phyloP scores from a whole-genome alignment of 2,888 invertebrate species.

The Oscheius sp. region DNA sequence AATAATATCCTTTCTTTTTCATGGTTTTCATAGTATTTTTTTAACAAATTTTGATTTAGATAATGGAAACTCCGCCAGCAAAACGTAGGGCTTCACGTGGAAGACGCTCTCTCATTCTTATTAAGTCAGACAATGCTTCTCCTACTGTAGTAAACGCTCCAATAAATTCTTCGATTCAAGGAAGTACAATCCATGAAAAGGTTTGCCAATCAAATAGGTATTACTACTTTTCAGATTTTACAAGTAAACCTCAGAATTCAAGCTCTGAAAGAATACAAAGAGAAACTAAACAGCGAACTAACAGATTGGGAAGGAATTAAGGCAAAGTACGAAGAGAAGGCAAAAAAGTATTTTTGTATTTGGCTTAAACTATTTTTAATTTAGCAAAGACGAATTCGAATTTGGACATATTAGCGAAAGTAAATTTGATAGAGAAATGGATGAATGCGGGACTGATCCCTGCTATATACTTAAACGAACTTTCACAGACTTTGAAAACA shows the following conservation, averaged over 20 bases:
- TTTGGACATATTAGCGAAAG: background rate
- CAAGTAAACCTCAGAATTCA: background rate
- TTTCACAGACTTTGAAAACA: slow-evolving; percentile 2
- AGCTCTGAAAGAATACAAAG: background rate
- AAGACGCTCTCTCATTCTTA: background rate
- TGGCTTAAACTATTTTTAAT: background rate
- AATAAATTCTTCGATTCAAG: background rate
- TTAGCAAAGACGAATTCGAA: background rate
- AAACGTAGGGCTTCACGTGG: slow-evolving; percentile 5
- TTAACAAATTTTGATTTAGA: background rate
- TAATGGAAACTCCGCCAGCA: background rate
- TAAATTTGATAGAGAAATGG: background rate
- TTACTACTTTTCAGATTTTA: background rate
- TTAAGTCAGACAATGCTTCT: background rate
- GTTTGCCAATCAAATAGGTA: too few species aligned
- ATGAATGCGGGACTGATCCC: background rate
- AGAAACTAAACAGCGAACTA: background rate
- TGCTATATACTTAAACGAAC: background rate
- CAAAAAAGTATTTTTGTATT: background rate
- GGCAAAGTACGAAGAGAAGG: background rate
- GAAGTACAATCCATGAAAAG: background rate
- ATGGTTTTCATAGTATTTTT: background rate
- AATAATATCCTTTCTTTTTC: too few species aligned
- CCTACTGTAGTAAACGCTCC: slow-evolving; percentile 5
- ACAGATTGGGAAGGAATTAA: background rate